Evolutionary conservation across 2,888 invertebrate genomes (phyloP).

Genomic region (Harpagoxenus sublaevis): DNA sequence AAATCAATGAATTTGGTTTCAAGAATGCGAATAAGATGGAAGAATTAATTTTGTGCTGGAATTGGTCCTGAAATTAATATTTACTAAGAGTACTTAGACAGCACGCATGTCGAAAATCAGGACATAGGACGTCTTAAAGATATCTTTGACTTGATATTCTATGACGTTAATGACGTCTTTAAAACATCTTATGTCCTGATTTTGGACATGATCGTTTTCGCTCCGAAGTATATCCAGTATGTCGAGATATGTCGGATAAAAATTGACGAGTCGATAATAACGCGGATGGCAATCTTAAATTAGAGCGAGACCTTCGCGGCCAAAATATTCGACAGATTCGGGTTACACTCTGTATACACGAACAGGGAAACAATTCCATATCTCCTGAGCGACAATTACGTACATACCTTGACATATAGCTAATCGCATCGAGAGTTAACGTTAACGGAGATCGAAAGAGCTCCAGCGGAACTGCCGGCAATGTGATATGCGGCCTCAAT

Average conservation of each 20-base stretch:
- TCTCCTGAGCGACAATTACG: slow-evolving; percentile 37
- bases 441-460: slow-evolving; percentile 40
- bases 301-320: neutral
- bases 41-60: neutral
- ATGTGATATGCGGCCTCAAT: slow-evolving; percentile 44
- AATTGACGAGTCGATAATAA: neutral
- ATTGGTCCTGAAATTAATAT: neutral
- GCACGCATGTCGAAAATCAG: too few relatives aligned
- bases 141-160: too few relatives aligned
- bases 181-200: too few relatives aligned
- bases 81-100: too few relatives aligned
- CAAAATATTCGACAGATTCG: slow-evolving; percentile 5
- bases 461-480: slow-evolving; percentile 43
- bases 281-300: neutral
- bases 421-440: slow-evolving; percentile 40
- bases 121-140: too few relatives aligned
- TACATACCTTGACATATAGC: slow-evolving; percentile 31
- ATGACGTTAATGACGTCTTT: too few relatives aligned
- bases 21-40: neutral
- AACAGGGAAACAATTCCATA: slow-evolving; percentile 35
- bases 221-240: too few relatives aligned
- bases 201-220: neutral
- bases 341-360: slow-evolving; percentile 3
- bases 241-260: neutral
- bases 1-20: neutral